These are phyloP conservation scores for Agrypnus murinus DNA, from an alignment of 2,888 invertebrate species.

Conservation along the genomic window DNA sequence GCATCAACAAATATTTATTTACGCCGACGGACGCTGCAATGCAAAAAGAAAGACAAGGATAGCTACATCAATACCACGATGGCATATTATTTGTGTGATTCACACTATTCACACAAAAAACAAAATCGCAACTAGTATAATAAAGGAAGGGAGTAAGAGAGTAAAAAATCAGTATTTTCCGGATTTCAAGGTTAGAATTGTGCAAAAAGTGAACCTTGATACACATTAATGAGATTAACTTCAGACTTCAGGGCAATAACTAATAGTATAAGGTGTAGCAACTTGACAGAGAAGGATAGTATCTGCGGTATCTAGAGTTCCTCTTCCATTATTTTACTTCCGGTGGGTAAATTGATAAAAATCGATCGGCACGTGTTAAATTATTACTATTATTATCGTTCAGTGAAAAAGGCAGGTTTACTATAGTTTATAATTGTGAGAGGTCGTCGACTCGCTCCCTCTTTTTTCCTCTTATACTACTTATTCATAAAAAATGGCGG, in stretches of 20 bases:
- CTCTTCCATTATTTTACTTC: not conserved
- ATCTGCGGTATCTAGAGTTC: too few species aligned
- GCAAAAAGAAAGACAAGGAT: not conserved
- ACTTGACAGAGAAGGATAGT: too few species aligned
- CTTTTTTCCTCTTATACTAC: too few species aligned
- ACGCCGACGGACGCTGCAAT: too few species aligned
- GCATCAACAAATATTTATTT: too few species aligned
- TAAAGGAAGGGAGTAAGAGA: too few species aligned
- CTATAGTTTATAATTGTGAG: too few species aligned
- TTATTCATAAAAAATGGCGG: slow-evolving; percentile 27
- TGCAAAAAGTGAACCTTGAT: slow-evolving; percentile 7
- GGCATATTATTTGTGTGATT: too few species aligned
- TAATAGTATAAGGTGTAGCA: too few species aligned
- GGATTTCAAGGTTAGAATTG: slow-evolving; percentile 26
- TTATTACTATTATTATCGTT: too few species aligned
- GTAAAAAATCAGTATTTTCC: slow-evolving; percentile 17
- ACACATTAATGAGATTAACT: slow-evolving; percentile 3
- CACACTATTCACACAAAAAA: slow-evolving; percentile 8
- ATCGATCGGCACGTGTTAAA: slow-evolving; percentile 9
- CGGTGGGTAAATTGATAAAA: not conserved
- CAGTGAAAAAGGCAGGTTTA: too few species aligned
- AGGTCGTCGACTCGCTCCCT: slow-evolving; percentile 35
- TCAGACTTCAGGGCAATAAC: too few species aligned
- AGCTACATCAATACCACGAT: not conserved
- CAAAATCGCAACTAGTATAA: slow-evolving; percentile 15